These are phyloP conservation scores for Podarcis muralis DNA, from an alignment of 2,113 vertebrate species.

Conservation along the genomic window DNA sequence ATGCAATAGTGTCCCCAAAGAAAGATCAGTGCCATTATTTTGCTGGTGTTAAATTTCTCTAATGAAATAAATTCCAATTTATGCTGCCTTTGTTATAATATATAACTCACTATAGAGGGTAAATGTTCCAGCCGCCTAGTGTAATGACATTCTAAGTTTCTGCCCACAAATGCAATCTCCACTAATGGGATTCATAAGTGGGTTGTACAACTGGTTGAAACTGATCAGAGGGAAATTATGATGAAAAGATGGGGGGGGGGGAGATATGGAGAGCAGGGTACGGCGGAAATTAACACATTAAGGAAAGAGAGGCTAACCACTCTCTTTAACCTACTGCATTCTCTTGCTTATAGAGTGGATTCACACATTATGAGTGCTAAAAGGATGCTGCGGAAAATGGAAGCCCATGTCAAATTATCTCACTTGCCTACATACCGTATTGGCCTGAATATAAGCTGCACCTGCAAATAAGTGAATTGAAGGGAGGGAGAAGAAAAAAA, in stretches of 20 bases:
- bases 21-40: constrained; percentile 63
- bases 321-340: neutral
- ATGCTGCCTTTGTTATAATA: constrained; percentile 56
- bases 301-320: neutral
- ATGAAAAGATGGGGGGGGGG: neutral
- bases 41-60: constrained; percentile 60
- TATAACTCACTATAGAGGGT: constrained; percentile 52
- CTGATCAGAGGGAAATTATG: constrained; percentile 30
- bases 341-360: neutral
- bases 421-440: neutral
- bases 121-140: constrained; percentile 38
- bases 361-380: neutral
- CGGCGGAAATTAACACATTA: neutral
- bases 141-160: constrained; percentile 38
- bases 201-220: constrained; percentile 30
- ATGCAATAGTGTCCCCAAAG: constrained; percentile 58
- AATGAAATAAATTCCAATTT: constrained; percentile 68
- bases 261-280: neutral
- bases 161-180: constrained; percentile 29
- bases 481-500: no score
- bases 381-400: neutral
- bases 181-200: constrained; percentile 32
- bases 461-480: no score
- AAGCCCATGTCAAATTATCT: neutral
- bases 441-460: no score